Base-by-base conservation (phyloP, 2,888 invertebrate species). In the Drosophila acutilabella region DNA sequence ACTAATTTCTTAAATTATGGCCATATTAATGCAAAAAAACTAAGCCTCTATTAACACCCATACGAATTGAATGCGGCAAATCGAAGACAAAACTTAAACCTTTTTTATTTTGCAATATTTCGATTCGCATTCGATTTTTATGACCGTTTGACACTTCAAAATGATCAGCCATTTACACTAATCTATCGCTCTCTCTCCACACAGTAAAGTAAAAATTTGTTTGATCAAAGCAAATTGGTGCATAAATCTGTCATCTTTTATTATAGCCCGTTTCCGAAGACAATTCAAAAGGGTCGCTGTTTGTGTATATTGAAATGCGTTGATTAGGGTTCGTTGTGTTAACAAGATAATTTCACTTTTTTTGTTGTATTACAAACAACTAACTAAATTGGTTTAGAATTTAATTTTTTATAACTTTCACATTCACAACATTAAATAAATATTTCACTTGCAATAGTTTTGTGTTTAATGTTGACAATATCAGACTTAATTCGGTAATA, bases 1-100 rank as follows among this genome's bases (percentile, higher is more conserved):
- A 4, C 20, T 48, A 58, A 69, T 62, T 38, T 26, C 23, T 53
- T 60, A 30, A 71, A 30, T 60, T 53, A 48, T 67, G 51, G 45
- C 38, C 20, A 36, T 33, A 56, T 45, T 11, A 47, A 23, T 44
- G 36, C 58, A 36, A 14, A 51, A 59, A 23, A 66, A 42, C 41
- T 59, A 80, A 77, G 59, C 62, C 80, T 66, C 66, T 13, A 80
- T 79, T 80, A 75, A 58, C 80, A 78, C 64, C 42, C 36, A 47
- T 68, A 48, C 44, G 18, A 42, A 44, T 26, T 58, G 36, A 56
- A 44, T 40, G 4, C 10, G 36, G 5, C 10, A 44, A 14, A 30
- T 30, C 30, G 30, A 8, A 30, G 2, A 56, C 54, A 61, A 73
- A 51, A 70, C 53, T 58, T 52, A 41, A 56, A 10, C 20, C n/a